These are phyloP conservation scores for Callaeas wilsoni DNA, from an alignment of 2,113 vertebrate genomes.

Conservation along the genomic window DNA sequence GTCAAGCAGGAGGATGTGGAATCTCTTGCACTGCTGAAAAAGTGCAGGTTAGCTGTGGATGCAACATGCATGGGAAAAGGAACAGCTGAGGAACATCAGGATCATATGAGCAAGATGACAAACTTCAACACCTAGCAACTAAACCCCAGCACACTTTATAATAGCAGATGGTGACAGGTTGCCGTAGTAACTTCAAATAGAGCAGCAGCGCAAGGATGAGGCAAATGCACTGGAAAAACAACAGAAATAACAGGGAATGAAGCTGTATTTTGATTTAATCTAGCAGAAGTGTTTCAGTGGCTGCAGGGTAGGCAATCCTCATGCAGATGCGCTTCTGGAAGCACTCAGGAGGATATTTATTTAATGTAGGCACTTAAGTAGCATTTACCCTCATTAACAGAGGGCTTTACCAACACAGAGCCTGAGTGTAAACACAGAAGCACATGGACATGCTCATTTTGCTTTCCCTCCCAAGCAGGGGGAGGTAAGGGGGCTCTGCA, in stretches of 20 bases:
- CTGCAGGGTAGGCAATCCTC: neutral
- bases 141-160: constrained; percentile 67
- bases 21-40: neutral
- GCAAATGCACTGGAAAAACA: constrained; percentile 25
- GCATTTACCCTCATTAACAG: neutral
- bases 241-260: neutral
- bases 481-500: neutral
- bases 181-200: constrained; percentile 78
- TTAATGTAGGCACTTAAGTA: neutral
- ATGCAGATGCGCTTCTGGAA: neutral
- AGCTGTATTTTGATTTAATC: neutral
- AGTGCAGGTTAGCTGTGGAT: neutral
- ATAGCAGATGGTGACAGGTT: constrained; percentile 74
- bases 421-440: neutral
- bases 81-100: neutral
- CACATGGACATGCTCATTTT: neutral
- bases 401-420: neutral
- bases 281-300: neutral
- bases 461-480: neutral
- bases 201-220: constrained; percentile 51
- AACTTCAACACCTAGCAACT: constrained; percentile 70
- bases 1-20: neutral
- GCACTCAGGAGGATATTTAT: neutral
- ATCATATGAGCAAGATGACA: constrained; percentile 24
- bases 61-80: neutral